Conservation (phyloP, 2,113 vertebrate species). For the Actenoides hombroni region DNA sequence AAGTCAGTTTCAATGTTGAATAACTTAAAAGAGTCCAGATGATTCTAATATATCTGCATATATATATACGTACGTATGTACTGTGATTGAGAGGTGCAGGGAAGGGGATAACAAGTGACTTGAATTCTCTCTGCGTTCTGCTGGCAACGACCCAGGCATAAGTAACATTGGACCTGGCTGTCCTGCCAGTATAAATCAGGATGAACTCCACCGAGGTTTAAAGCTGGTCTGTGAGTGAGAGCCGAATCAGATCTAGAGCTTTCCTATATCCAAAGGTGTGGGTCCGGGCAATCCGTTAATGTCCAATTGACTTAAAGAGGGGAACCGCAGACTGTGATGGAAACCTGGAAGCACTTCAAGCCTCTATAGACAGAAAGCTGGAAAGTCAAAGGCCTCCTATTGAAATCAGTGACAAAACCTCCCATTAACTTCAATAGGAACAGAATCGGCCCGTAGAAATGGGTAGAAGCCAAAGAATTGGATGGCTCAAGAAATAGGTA, state of each 20-base stretch:
- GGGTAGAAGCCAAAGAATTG: slow-evolving; percentile 7
- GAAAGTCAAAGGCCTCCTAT: slow-evolving; percentile 36
- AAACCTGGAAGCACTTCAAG: slow-evolving; percentile 61
- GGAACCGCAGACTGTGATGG: slow-evolving; percentile 42
- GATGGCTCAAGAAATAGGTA: slow-evolving; percentile 43
- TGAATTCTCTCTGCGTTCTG: not conserved
- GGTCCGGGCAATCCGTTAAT: slow-evolving; percentile 25
- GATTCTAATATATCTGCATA: slow-evolving; percentile 24
- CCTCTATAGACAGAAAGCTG: slow-evolving; percentile 18
- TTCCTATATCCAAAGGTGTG: slow-evolving; percentile 50
- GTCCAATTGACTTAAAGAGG: slow-evolving; percentile 32
- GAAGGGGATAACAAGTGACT: slow-evolving; percentile 53
- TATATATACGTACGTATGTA: not conserved
- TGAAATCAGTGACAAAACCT: slow-evolving; percentile 41
- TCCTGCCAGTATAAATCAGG: slow-evolving; percentile 51
- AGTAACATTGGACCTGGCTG: slow-evolving; percentile 3
- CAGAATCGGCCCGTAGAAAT: slow-evolving; percentile 16
- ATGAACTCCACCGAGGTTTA: not conserved
- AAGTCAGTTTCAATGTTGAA: slow-evolving; percentile 15
- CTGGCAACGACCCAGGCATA: slow-evolving; percentile 37
- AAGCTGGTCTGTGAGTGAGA: slow-evolving; percentile 26
- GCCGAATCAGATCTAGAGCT: slow-evolving; percentile 34
- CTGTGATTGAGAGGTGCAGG: slow-evolving; percentile 38
- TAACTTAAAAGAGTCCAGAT: slow-evolving; percentile 51
- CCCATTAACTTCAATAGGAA: not conserved